These are phyloP conservation scores for Malthinus seriepunctatus DNA, from an alignment of 2,888 invertebrate species.

Conservation along the genomic window DNA sequence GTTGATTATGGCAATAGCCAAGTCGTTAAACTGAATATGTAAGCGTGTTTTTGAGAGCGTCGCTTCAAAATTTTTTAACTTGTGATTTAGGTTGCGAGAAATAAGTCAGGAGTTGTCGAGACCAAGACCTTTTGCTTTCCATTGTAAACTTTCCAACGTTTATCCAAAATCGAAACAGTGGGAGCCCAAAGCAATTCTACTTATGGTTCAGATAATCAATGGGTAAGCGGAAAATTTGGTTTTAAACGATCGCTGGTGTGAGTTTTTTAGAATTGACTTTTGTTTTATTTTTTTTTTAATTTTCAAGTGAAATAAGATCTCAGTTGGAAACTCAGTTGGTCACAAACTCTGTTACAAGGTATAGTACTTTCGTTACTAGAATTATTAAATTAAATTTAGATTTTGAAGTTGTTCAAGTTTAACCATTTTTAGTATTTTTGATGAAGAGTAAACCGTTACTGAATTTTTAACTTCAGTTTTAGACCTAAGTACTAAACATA, in stretches of 20 bases:
- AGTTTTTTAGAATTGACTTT: background rate
- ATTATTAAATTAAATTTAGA: no score
- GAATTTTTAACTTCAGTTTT: no score
- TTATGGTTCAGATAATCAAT: constrained; percentile 63
- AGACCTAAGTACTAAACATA: no score
- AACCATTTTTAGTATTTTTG: no score
- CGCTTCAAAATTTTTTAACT: background rate
- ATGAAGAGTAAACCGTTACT: no score
- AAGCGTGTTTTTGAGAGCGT: constrained; percentile 37
- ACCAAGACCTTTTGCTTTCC: constrained; percentile 60
- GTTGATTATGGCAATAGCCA: constrained; percentile 68
- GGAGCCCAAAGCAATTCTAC: constrained; percentile 59
- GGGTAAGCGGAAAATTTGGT: constrained; percentile 54
- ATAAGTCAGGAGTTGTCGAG: constrained; percentile 55
- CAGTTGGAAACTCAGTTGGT: no score
- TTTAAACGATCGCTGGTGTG: background rate
- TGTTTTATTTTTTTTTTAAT: background rate
- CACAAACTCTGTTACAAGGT: no score
- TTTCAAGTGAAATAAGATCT: background rate
- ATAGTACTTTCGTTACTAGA: no score
- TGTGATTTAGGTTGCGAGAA: constrained; percentile 55
- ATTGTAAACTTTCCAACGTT: constrained; percentile 64
- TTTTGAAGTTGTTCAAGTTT: no score
- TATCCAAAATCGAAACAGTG: constrained; percentile 58
- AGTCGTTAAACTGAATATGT: constrained; percentile 57